Evolutionary conservation across 2,797 vertebrate species (phyloP).

Genomic region (Malurus splendens): DNA sequence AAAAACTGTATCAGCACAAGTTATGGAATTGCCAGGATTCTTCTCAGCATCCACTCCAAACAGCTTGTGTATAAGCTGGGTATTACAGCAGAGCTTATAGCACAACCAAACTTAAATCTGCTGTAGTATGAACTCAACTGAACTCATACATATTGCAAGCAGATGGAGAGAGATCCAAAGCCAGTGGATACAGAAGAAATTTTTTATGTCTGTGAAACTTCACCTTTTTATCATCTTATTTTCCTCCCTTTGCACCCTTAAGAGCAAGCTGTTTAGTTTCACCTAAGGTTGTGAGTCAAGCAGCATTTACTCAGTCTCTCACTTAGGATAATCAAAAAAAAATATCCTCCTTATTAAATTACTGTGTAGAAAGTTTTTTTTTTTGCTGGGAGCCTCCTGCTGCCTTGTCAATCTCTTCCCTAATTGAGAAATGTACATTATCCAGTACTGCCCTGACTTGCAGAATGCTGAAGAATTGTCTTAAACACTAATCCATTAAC

Average conservation of each 20-base stretch:
- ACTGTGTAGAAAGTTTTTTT: not conserved
- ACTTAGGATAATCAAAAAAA: conserved; percentile 2
- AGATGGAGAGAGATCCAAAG: not conserved
- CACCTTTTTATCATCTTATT: not conserved
- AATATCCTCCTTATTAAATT: not conserved
- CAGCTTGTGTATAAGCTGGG: not conserved
- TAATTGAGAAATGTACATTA: conserved; percentile 18
- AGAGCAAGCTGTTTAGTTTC: not conserved
- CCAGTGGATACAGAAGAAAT: not conserved
- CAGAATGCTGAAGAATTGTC: conserved; percentile 26
- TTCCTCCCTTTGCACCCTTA: not conserved
- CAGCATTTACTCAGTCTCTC: not conserved
- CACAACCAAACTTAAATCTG: not conserved
- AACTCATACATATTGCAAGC: not conserved
- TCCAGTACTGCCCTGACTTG: conserved; percentile 36
- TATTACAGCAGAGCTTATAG: not conserved
- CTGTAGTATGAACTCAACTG: not conserved
- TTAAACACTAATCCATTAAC: conserved; percentile 33
- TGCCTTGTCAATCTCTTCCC: conserved; percentile 32
- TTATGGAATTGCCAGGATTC: not conserved
- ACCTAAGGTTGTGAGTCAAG: conserved; percentile 6
- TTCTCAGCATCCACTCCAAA: not conserved
- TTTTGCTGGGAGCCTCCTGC: not conserved
- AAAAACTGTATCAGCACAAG: not conserved
- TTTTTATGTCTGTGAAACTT: not conserved